Percentiles rank a stretch among this genome's conserved stretches.
Conservation (phyloP, 2,113 vertebrate species). For the Erythrolamprus reginae region DNA sequence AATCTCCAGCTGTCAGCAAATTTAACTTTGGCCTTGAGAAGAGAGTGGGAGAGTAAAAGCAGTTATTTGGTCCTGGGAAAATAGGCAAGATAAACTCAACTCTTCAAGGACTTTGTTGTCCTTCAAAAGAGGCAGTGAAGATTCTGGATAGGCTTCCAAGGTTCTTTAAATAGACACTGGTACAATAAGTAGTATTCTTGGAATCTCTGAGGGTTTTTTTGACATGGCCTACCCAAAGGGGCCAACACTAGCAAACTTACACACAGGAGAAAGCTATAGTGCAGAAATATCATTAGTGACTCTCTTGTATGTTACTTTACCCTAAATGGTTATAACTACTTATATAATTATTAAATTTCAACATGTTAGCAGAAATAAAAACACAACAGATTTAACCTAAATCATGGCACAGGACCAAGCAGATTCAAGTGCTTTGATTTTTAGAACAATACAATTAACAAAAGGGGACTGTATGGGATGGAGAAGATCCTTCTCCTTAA, state of each 20-base stretch:
- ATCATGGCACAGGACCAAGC: not conserved
- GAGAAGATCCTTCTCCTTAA: not conserved
- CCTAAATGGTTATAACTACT: not conserved
- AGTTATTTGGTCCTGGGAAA: not conserved
- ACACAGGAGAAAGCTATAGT: not conserved
- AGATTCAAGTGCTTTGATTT: not conserved
- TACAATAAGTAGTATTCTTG: not conserved
- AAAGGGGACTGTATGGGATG: not conserved
- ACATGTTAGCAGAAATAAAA: not conserved
- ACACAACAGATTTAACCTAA: not conserved
- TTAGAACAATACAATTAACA: not conserved
- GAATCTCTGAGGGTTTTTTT: not conserved
- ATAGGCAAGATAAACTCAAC: not conserved
- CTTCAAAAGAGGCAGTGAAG: not conserved
- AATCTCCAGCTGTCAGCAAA: not conserved
- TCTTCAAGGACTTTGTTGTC: not conserved
- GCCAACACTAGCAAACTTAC: not conserved
- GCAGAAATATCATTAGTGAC: not conserved
- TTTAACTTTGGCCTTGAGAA: not conserved
- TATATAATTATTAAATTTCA: not conserved
- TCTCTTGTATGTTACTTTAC: not conserved
- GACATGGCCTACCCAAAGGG: not conserved
- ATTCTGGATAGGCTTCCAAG: not conserved
- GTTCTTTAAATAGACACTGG: not conserved
- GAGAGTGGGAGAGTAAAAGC: not conserved